These are phyloP conservation scores for Scaptodrosophila latifasciaeformis DNA, from an alignment of 2,888 invertebrate genomes.

Conservation along the genomic window DNA sequence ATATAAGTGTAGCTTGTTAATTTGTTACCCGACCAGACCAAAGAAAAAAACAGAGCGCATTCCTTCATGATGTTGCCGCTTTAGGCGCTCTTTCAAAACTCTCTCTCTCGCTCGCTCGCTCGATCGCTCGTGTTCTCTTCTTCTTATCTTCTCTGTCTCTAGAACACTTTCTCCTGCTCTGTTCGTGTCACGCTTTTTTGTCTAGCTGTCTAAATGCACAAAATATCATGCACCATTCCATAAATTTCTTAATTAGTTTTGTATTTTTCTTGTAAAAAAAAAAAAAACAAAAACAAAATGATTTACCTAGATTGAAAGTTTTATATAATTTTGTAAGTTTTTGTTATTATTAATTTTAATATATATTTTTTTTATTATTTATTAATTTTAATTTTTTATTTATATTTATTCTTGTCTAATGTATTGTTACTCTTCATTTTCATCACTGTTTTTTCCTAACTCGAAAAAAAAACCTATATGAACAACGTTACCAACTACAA, in stretches of 20 bases:
- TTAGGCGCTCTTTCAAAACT: too few relatives aligned
- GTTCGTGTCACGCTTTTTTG: constrained; percentile 7
- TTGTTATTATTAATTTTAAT: constrained; percentile 3
- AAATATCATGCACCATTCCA: constrained; percentile 27
- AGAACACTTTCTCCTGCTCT: too few relatives aligned
- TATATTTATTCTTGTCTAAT: constrained; percentile 61
- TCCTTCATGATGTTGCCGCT: too few relatives aligned
- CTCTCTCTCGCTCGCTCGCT: too few relatives aligned
- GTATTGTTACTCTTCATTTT: constrained; percentile 63
- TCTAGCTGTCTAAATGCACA: constrained; percentile 32
- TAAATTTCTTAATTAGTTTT: constrained; percentile 15
- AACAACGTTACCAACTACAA: constrained; percentile 28
- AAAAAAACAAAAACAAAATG: too few relatives aligned
- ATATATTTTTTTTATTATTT: constrained; percentile 19
- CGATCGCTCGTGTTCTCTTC: too few relatives aligned
- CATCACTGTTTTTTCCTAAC: constrained; percentile 56
- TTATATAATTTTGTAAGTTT: constrained; percentile 7
- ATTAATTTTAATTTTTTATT: constrained; percentile 33
- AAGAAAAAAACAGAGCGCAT: too few relatives aligned
- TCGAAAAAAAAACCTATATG: constrained; percentile 34
- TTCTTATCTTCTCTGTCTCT: too few relatives aligned
- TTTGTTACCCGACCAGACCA: too few relatives aligned
- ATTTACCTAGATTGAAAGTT: not conserved
- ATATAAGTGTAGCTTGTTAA: constrained; percentile 4
- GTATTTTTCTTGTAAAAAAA: not conserved